phyloP scores from a whole-genome alignment of 1,140 invertebrate species.

The Hyles vespertilio region DNA sequence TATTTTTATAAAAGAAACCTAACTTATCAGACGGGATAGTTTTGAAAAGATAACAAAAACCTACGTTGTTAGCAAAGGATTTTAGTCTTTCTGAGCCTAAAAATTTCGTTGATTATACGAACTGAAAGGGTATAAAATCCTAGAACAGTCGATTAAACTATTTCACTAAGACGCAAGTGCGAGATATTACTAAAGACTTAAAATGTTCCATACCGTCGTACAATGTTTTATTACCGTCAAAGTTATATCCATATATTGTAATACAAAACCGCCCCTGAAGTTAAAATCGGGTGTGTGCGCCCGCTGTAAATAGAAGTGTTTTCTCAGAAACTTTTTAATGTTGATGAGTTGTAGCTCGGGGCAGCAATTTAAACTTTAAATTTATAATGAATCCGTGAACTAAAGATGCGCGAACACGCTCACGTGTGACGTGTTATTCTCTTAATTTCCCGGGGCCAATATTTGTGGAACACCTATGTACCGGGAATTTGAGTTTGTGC shows the following conservation, averaged over 20 bases:
- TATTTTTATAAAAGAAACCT: too few relatives aligned
- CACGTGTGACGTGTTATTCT: slow-evolving; percentile 12
- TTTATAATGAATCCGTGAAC: slow-evolving; percentile 51
- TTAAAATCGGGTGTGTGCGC: slow-evolving; percentile 1
- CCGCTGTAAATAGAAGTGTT: slow-evolving; percentile 16
- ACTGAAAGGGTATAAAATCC: too few relatives aligned
- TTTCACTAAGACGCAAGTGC: background rate
- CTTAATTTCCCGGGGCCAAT: slow-evolving; percentile 19
- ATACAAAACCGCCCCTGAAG: too few relatives aligned
- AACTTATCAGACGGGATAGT: too few relatives aligned
- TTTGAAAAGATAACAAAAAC: too few relatives aligned
- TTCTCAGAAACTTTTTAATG: slow-evolving; percentile 51
- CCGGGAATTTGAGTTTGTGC: slow-evolving; percentile 13
- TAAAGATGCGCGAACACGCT: slow-evolving; percentile 37
- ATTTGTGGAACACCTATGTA: slow-evolving; percentile 20
- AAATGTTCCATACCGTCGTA: slow-evolving; percentile 7
- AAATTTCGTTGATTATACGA: too few relatives aligned
- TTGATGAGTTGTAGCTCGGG: slow-evolving; percentile 52
- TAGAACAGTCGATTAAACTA: too few relatives aligned
- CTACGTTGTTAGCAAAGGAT: too few relatives aligned
- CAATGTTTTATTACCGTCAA: too few relatives aligned
- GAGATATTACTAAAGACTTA: too few relatives aligned
- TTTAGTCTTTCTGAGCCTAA: too few relatives aligned
- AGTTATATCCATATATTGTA: too few relatives aligned
- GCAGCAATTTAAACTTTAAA: slow-evolving; percentile 58